These are phyloP conservation scores for Ichneumoninae sp. DNA, from an alignment of 2,888 invertebrate genomes.

Conservation along the genomic window DNA sequence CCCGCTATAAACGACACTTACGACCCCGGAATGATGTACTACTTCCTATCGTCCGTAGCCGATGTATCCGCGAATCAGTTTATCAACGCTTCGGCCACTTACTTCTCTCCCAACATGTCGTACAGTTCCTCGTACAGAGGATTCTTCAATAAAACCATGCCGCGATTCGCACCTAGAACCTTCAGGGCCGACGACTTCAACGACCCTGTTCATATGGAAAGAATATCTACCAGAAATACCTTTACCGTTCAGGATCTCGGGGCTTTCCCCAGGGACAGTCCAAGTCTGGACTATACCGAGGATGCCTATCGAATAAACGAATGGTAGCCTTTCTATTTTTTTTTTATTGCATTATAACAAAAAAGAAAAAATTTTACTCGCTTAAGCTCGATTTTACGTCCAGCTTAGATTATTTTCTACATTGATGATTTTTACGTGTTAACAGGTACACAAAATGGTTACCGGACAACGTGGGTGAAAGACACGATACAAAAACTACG, in stretches of 20 bases:
- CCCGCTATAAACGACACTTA: constrained; percentile 96
- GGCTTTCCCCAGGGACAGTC: constrained; percentile 91
- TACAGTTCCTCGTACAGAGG: constrained; percentile 97
- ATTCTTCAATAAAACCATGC: constrained; percentile 98
- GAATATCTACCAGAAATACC: constrained; percentile 97
- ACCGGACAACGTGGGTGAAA: constrained; percentile 92
- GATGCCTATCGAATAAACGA: constrained; percentile 96
- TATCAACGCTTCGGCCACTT: constrained; percentile 96
- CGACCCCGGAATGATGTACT: constrained; percentile 99
- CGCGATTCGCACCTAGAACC: constrained; percentile 96
- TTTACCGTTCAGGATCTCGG: constrained; percentile 95
- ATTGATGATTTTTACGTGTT: constrained; percentile 54
- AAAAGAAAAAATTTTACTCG: neutral
- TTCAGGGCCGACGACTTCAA: constrained; percentile 96
- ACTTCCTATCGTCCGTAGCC: constrained; percentile 96
- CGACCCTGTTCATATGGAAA: constrained; percentile 97
- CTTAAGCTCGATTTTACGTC: neutral
- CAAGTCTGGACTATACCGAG: constrained; percentile 94
- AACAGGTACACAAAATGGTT: constrained; percentile 93
- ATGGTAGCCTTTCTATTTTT: constrained; percentile 86
- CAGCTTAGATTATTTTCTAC: neutral
- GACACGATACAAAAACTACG: constrained; percentile 96
- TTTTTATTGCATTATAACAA: neutral
- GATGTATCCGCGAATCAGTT: constrained; percentile 97
- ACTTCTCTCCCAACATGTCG: constrained; percentile 97